Percentiles rank a stretch among this genome's conserved stretches.
phyloP scores from a whole-genome alignment of 2,113 vertebrate species.

The Natator depressus region DNA sequence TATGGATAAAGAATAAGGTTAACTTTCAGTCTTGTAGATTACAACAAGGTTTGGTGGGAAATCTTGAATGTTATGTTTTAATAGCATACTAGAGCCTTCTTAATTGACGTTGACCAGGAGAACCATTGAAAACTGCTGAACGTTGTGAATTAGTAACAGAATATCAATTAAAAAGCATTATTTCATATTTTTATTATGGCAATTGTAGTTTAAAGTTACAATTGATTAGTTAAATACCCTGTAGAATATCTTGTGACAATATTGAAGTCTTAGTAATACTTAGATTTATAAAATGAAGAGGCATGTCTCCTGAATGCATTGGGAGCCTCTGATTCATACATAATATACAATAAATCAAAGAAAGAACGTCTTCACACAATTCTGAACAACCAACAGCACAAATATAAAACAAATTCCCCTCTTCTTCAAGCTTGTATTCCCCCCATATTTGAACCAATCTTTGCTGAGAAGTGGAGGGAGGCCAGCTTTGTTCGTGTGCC shows the following conservation, averaged over 20 bases:
- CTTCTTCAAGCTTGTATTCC: not conserved
- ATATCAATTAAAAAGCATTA: not conserved
- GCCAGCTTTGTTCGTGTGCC: not conserved
- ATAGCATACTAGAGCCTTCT: not conserved
- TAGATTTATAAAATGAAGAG: not conserved
- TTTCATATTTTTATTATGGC: not conserved
- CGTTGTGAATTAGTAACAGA: not conserved
- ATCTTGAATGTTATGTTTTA: not conserved
- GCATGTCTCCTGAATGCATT: not conserved
- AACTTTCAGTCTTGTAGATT: not conserved
- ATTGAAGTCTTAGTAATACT: not conserved
- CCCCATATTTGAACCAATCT: not conserved
- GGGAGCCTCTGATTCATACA: not conserved
- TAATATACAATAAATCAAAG: not conserved
- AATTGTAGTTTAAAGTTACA: not conserved
- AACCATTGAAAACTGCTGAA: not conserved
- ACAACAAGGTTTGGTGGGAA: not conserved
- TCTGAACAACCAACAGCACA: not conserved
- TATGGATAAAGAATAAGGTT: not conserved
- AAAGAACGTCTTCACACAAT: not conserved
- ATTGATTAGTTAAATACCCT: not conserved
- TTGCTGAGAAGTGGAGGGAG: conserved; percentile 37
- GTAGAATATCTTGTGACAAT: not conserved
- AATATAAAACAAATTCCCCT: not conserved
- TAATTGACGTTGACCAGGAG: not conserved